Base-by-base conservation (phyloP, 2,797 vertebrate genomes). In the Botia kubotai region DNA sequence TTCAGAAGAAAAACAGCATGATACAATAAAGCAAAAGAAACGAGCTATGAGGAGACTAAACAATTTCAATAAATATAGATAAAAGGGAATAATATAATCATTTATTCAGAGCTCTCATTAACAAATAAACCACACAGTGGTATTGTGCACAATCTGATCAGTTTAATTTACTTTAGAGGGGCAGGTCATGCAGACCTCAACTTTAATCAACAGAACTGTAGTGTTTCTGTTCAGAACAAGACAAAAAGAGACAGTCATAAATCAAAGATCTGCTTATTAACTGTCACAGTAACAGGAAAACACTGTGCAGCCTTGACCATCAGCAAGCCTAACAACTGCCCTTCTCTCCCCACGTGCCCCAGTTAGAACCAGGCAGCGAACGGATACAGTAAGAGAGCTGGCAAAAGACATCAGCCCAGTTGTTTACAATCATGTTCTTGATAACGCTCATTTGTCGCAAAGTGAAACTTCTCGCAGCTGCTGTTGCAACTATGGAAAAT, bases 221-320 rank as follows among this genome's bases (percentile, higher is more conserved):
- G 88, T 85, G 89, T 92, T 92, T 85, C 89, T 79, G 81, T 85
- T 86, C 79, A 87, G 78, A 89, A 89, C 85, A 89, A 90, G 88
- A 90, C 85, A 87, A 84, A 87, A 83, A 87, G 82, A 83, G 13
- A 16, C 17, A 50, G 88, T 87, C 85, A 87, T 88, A 91, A 92
- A 90, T 91, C 89, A 90, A 86, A 75, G 80, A 53, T 75, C 21
- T 79, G 87, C 85, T 88, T 90, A 89, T 90, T 89, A 92, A 89
- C 86, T 88, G 87, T 90, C 88, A 86, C 89, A 89, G 81, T 89
- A 89, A 82, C 75, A 85, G 86, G 85, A 90, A 90, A 87, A 88
- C 84, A 89, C 84, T 43, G 65, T 82, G 86, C 68, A 77, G 72
- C 82, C 82, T 85, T 82, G 84, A 86, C 85, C 86, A 81, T 26